phyloP scores from a whole-genome alignment of 2,888 invertebrate genomes.

The Neoaliturus tenellus region DNA sequence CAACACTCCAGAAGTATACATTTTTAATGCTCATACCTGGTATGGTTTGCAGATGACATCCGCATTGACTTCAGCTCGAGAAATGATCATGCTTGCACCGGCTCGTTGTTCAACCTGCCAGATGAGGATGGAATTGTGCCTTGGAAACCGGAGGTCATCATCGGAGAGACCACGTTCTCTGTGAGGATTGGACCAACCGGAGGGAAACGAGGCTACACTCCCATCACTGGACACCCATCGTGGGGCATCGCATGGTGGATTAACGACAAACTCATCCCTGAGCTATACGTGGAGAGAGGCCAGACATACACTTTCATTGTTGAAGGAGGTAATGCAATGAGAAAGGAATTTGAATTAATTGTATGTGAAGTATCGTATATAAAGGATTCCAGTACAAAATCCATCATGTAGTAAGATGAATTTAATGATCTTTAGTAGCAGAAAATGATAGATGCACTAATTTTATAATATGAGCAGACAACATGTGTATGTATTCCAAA shows the following conservation, averaged over 20 bases:
- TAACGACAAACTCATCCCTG: constrained; percentile 92
- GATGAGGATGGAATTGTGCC: constrained; percentile 78
- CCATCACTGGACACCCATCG: constrained; percentile 85
- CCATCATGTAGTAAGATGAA: no score
- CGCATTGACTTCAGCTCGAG: constrained; percentile 86
- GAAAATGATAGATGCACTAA: no score
- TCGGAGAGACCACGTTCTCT: constrained; percentile 79
- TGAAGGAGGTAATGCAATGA: constrained; percentile 83
- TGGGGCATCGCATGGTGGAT: constrained; percentile 97
- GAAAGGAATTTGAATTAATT: no score
- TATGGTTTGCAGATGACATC: constrained; percentile 78
- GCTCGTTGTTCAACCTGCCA: constrained; percentile 79
- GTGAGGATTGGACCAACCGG: constrained; percentile 91
- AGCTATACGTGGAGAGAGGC: constrained; percentile 91
- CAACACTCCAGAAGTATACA: no score
- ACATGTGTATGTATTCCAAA: no score
- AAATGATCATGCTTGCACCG: constrained; percentile 85
- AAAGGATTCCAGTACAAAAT: no score
- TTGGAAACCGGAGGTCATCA: constrained; percentile 82
- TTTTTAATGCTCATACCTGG: no score
- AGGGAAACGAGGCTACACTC: constrained; percentile 86
- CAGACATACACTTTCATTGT: constrained; percentile 90
- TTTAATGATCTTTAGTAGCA: no score
- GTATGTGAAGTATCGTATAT: no score
- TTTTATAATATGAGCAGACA: no score